Base-by-base conservation (phyloP, 2,113 vertebrate genomes). In the Gobius niger region DNA sequence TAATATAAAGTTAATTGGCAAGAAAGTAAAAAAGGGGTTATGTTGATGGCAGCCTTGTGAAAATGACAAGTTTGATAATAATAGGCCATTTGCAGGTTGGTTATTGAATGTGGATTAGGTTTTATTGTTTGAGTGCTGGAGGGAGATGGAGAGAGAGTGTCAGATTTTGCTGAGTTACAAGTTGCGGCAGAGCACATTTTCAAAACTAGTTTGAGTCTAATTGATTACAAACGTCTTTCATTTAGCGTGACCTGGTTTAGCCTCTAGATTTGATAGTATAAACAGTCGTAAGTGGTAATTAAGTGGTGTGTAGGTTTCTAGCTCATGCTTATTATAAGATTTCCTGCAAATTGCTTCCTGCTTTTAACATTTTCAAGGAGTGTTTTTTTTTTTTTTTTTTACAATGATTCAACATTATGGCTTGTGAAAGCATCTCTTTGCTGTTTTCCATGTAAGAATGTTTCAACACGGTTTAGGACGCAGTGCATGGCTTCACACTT, bases 51-150 rank as follows among this genome's bases (percentile, higher is more conserved):
- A 70, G 71, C 78, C 75, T 82, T 83, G 73, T 89, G 86, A 89
- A 91, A 89, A 89, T 87, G 87, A 88, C 81, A 89, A 85, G 85
- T 89, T 91, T 87, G 77, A 87, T 88, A 85, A 87, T 88, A 85
- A 88, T 68, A 84, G 85, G 74, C 77, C 80, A 87, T 89, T 89
- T 87, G 82, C 68, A 84, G 70, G 85, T 89, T 82, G 84, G 85
- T 88, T 90, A 90, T 90, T 88, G 81, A 91, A 90, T 77, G 78
- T 80, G 79, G 80, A 84, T 81, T 73, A 15, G 86, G 72, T 90
- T 90, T 85, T 85, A 89, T 87, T 89, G 85, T 87, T 85, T 84
- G 67, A 82, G 63, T 68, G 90, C 89, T 91, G 67, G 42, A 84
- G 85, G 89, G 88, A 86, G 82, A 84, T 19, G 61, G 44, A 72